phyloP scores from a whole-genome alignment of 2,888 invertebrate genomes.

The Andrena marginata region DNA sequence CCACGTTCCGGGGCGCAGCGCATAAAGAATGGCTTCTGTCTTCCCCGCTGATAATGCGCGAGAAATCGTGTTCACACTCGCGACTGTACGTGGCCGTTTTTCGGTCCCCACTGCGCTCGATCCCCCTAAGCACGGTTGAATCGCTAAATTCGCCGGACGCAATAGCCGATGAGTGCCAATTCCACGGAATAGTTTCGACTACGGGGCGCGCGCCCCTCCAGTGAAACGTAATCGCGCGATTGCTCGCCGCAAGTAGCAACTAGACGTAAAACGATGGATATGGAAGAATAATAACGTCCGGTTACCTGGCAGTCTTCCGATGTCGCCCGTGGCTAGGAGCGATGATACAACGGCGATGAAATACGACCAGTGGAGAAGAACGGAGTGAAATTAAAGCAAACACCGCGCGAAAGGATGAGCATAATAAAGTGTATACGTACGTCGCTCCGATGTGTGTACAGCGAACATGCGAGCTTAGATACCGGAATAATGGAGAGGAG shows the following conservation, averaged over 20 bases:
- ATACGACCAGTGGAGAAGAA: background rate
- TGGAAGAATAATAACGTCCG: slow-evolving; percentile 25
- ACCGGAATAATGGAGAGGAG: background rate
- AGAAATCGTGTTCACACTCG: slow-evolving; percentile 2
- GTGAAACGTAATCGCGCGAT: background rate
- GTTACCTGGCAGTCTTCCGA: background rate
- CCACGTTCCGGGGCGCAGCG: background rate
- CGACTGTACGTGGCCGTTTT: background rate
- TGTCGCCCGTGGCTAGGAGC: background rate
- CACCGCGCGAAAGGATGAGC: background rate
- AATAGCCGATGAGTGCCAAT: slow-evolving; percentile 1
- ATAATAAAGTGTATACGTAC: background rate
- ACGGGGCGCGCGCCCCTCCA: background rate
- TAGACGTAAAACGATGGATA: background rate
- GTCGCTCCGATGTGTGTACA: background rate
- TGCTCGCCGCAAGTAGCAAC: background rate
- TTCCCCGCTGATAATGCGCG: slow-evolving; percentile 9
- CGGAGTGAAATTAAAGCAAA: slow-evolving; percentile 11
- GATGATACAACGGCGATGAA: background rate
- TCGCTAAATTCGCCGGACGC: background rate
- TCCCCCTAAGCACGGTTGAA: slow-evolving; percentile 31
- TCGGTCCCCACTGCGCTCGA: slow-evolving; percentile 2
- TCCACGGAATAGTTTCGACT: background rate
- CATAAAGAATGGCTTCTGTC: background rate
- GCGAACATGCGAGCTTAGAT: background rate